phyloP scores from a whole-genome alignment of 2,113 vertebrate species.

The Amblyopsis rosae region DNA sequence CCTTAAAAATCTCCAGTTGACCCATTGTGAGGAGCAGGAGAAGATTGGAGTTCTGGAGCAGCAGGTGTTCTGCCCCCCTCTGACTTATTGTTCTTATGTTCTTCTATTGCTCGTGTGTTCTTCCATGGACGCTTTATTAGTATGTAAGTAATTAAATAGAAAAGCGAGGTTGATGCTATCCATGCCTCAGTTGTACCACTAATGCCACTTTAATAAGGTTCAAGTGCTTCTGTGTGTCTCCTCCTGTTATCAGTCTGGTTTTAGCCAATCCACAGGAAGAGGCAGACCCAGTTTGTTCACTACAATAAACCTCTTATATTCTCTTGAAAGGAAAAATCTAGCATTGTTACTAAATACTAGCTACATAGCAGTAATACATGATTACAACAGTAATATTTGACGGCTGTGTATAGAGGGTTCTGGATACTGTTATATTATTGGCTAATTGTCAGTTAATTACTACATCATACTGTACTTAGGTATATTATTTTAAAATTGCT shows the following conservation, averaged over 20 bases:
- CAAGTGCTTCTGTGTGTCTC: not conserved
- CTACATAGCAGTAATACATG: too few relatives aligned
- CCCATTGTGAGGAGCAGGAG: conserved; percentile 73
- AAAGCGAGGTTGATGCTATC: not conserved
- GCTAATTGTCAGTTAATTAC: too few relatives aligned
- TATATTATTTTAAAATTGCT: too few relatives aligned
- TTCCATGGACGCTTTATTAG: not conserved
- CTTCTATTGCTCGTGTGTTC: too few relatives aligned
- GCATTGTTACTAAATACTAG: too few relatives aligned
- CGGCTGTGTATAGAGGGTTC: too few relatives aligned
- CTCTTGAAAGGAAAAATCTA: too few relatives aligned
- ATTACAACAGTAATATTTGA: too few relatives aligned
- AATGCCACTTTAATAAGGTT: conserved; percentile 6
- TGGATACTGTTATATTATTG: too few relatives aligned
- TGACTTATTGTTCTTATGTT: not conserved
- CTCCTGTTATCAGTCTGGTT: not conserved
- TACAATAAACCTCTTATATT: not conserved
- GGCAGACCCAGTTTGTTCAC: not conserved
- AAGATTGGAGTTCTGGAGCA: conserved; percentile 78
- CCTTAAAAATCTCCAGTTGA: conserved; percentile 73
- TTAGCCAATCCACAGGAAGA: not conserved
- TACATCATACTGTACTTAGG: too few relatives aligned
- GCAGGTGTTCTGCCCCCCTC: conserved; percentile 73
- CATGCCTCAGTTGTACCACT: not conserved
- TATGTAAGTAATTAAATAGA: not conserved